A percentile compares a stretch with the other conserved stretches of the same genome.
These are phyloP conservation scores for Patella ulyssiponensis DNA, from an alignment of 2,888 invertebrate genomes.

Conservation along the genomic window DNA sequence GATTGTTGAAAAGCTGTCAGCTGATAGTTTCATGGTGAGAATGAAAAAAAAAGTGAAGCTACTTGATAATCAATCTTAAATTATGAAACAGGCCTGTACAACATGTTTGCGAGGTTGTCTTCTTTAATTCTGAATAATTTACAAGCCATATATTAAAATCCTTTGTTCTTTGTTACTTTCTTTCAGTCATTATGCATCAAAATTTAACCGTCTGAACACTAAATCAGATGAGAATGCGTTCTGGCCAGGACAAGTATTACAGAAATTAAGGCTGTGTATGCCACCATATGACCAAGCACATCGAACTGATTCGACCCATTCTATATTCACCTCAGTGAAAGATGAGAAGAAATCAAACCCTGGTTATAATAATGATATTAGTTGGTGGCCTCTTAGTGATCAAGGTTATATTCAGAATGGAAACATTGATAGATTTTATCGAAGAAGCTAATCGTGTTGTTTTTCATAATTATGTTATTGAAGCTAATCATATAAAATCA, in stretches of 20 bases:
- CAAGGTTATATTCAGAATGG: conserved; percentile 53
- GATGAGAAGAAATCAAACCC: conserved; percentile 41
- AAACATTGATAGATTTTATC: conserved; percentile 47
- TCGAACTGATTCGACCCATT: conserved; percentile 30
- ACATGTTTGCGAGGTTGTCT: background rate
- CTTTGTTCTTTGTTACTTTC: background rate
- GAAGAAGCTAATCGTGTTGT: too few relatives aligned
- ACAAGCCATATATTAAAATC: background rate
- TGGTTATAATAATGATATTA: conserved; percentile 51
- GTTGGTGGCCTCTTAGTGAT: conserved; percentile 52
- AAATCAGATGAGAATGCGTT: conserved; percentile 53
- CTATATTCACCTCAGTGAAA: conserved; percentile 50
- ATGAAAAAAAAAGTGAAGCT: too few relatives aligned
- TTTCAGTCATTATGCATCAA: conserved; percentile 50
- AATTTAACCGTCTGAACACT: conserved; percentile 53
- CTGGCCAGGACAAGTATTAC: conserved; percentile 69
- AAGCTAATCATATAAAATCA: too few relatives aligned
- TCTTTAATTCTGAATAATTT: background rate
- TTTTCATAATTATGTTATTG: too few relatives aligned
- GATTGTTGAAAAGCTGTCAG: too few relatives aligned
- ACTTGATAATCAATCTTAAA: too few relatives aligned
- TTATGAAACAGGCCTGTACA: too few relatives aligned
- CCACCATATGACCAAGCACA: conserved; percentile 46
- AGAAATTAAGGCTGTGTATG: conserved; percentile 65
- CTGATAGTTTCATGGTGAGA: too few relatives aligned